Conservation (phyloP, 2,888 invertebrate species). For the Papilio demoleus region DNA sequence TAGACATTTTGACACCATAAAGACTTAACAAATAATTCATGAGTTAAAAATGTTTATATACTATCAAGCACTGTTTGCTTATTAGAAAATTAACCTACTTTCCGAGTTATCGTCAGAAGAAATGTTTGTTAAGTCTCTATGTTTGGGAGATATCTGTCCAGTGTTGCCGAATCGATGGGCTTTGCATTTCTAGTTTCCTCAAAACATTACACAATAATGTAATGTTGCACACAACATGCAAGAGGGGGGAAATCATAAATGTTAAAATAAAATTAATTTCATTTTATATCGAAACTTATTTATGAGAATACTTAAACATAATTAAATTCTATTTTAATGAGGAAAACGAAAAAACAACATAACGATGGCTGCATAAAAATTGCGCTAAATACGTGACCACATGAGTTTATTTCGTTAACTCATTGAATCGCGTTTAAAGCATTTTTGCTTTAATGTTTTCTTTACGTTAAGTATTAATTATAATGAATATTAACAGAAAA, state of each 20-base stretch:
- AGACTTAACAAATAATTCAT: constrained; percentile 3
- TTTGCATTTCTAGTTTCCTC: background rate
- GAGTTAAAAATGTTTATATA: background rate
- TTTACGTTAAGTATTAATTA: background rate
- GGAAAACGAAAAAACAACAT: background rate
- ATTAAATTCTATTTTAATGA: background rate
- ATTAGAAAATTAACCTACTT: background rate
- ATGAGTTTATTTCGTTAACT: background rate
- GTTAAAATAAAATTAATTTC: constrained; percentile 3
- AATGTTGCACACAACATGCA: constrained; percentile 16
- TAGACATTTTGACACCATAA: background rate
- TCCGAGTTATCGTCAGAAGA: background rate
- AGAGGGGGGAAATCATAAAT: background rate
- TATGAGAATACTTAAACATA: background rate
- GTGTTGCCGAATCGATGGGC: background rate
- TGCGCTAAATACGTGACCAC: background rate
- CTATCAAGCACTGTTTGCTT: background rate
- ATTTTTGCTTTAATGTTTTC: background rate
- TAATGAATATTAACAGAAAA: background rate
- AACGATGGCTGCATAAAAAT: background rate
- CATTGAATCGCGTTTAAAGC: background rate
- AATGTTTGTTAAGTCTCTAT: constrained; percentile 9
- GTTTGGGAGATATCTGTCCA: background rate
- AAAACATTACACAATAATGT: constrained; percentile 1
- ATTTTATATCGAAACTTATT: background rate